Evolutionary conservation across 2,797 vertebrate species (phyloP).

Genomic region (Triplophysa yarkandensis): DNA sequence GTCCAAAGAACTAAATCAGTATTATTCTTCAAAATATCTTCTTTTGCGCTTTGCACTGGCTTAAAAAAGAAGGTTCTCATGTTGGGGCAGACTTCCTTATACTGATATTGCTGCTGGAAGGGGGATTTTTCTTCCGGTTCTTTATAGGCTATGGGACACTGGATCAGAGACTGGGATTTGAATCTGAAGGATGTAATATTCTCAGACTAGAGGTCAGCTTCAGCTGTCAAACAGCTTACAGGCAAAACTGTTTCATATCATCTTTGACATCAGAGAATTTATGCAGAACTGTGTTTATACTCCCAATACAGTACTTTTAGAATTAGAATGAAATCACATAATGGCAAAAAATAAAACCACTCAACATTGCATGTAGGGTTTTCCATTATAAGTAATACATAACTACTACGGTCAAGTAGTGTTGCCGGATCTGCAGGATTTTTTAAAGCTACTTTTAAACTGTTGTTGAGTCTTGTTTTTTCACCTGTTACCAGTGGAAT

Average conservation of each 20-base stretch:
- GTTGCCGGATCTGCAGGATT: too few species aligned
- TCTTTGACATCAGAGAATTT: conserved; percentile 10
- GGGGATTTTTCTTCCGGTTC: background rate
- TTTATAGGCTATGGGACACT: conserved; percentile 20
- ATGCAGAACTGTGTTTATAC: background rate
- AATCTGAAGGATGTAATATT: conserved; percentile 44
- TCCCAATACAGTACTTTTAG: background rate
- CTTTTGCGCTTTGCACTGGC: too few species aligned
- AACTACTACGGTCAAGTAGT: too few species aligned
- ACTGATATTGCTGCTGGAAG: conserved; percentile 22
- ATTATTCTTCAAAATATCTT: too few species aligned
- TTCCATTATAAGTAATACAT: background rate
- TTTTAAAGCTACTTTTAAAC: too few species aligned
- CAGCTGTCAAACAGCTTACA: conserved; percentile 6
- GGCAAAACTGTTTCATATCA: conserved; percentile 20
- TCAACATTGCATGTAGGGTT: background rate
- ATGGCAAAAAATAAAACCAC: background rate
- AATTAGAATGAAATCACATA: background rate
- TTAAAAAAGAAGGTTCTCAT: background rate
- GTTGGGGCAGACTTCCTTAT: background rate
- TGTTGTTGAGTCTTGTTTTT: too few species aligned
- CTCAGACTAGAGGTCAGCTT: conserved; percentile 29
- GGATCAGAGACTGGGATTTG: conserved; percentile 40
- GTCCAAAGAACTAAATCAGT: too few species aligned
- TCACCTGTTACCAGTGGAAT: too few species aligned